phyloP scores from a whole-genome alignment of 2,888 invertebrate genomes.

The Drosophila maculinotata region DNA sequence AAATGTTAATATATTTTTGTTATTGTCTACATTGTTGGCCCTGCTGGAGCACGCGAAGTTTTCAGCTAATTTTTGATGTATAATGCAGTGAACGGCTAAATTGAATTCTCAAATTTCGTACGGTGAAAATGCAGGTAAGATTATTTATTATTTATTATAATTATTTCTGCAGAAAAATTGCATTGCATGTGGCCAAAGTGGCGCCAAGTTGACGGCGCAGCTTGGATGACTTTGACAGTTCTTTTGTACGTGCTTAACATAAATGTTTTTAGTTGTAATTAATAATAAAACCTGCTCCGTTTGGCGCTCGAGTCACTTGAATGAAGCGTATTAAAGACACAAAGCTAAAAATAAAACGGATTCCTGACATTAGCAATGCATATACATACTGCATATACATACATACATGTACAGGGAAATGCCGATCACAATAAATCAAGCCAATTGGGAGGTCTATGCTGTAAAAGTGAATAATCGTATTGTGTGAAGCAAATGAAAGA shows the following conservation, averaged over 20 bases:
- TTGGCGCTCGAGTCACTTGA: slow-evolving; percentile 7
- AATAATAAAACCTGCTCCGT: slow-evolving; percentile 51
- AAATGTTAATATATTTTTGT: slow-evolving; percentile 68
- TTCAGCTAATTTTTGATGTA: slow-evolving; percentile 18
- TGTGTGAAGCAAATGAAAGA: slow-evolving; percentile 22
- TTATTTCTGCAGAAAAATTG: slow-evolving; percentile 64
- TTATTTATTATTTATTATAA: slow-evolving; percentile 71
- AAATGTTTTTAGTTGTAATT: slow-evolving; percentile 67
- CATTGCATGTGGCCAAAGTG: slow-evolving; percentile 63
- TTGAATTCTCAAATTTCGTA: slow-evolving; percentile 41
- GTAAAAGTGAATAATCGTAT: slow-evolving; percentile 66
- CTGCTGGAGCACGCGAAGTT: slow-evolving; percentile 57
- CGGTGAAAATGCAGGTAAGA: slow-evolving; percentile 54
- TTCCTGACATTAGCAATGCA: slow-evolving; percentile 19
- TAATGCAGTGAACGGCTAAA: slow-evolving; percentile 21
- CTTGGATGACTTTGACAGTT: slow-evolving; percentile 72
- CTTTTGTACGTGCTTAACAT: slow-evolving; percentile 68
- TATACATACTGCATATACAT: background rate
- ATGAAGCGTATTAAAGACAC: slow-evolving; percentile 17
- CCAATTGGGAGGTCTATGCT: slow-evolving; percentile 59
- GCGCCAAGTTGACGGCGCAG: slow-evolving; percentile 67
- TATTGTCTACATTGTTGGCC: slow-evolving; percentile 34
- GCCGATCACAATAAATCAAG: slow-evolving; percentile 48
- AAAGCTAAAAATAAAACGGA: slow-evolving; percentile 32
- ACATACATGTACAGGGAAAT: background rate